Evolutionary conservation across 2,888 invertebrate genomes (phyloP).

Genomic region (Thereva nobilitata): DNA sequence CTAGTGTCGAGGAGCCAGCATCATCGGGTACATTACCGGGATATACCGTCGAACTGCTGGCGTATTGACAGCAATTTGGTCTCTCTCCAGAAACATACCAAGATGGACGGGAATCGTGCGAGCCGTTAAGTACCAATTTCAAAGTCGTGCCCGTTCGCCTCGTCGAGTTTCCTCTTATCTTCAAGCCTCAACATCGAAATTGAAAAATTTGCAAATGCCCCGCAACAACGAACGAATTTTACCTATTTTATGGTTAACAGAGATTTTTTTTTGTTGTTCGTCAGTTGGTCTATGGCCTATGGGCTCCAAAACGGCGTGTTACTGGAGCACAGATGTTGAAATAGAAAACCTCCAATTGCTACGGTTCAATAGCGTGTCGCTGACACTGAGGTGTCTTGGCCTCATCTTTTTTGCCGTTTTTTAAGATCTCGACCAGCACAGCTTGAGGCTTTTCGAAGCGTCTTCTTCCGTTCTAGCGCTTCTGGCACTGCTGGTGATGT

Average conservation of each 20-base stretch:
- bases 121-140: conserved; percentile 32
- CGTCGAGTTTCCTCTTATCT: conserved; percentile 21
- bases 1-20: conserved; percentile 20
- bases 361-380: conserved; percentile 19
- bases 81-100: conserved; percentile 21
- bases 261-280: not conserved
- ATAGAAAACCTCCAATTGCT: conserved; percentile 21
- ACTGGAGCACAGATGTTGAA: conserved; percentile 19
- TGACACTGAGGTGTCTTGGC: conserved; percentile 19
- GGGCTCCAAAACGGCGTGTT: not conserved
- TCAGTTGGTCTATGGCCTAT: not conserved
- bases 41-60: not conserved
- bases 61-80: conserved; percentile 40
- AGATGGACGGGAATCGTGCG: conserved; percentile 36
- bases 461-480: conserved; percentile 1
- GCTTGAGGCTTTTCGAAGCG: too few relatives aligned
- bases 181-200: not conserved
- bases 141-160: conserved; percentile 33
- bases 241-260: conserved; percentile 14
- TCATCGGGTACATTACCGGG: not conserved
- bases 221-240: conserved; percentile 24
- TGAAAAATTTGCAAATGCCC: conserved; percentile 21
- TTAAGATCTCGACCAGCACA: too few relatives aligned
- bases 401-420: too few relatives aligned
- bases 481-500: not conserved